Conservation (phyloP, 2,888 invertebrate genomes). For the Muscina levida region DNA sequence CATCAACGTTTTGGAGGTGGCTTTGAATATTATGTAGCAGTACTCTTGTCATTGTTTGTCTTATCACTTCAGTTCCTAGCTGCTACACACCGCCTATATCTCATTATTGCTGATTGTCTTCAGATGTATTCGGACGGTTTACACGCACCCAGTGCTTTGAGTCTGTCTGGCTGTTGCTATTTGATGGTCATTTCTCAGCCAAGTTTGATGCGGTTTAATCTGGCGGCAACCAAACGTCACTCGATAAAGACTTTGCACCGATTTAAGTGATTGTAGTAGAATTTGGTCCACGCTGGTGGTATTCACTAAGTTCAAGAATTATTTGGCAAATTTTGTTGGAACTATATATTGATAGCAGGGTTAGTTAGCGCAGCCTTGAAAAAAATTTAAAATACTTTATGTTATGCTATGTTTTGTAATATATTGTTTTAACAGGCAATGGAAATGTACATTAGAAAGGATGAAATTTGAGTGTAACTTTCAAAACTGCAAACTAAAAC, state of each 20-base stretch:
- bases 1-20: background rate
- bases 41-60: background rate
- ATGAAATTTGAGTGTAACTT: too few relatives aligned
- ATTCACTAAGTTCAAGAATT: too few relatives aligned
- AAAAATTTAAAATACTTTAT: too few relatives aligned
- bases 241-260: constrained; percentile 18
- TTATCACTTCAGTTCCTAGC: constrained; percentile 20
- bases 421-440: too few relatives aligned
- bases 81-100: constrained; percentile 29
- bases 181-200: background rate
- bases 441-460: too few relatives aligned
- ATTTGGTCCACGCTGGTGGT: too few relatives aligned
- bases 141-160: background rate
- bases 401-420: too few relatives aligned
- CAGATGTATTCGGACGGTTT: background rate
- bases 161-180: background rate
- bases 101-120: constrained; percentile 24
- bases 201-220: constrained; percentile 25
- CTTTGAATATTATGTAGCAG: background rate
- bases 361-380: too few relatives aligned
- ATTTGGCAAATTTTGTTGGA: too few relatives aligned
- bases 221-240: constrained; percentile 24
- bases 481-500: too few relatives aligned
- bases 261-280: too few relatives aligned
- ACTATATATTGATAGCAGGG: too few relatives aligned